Percentiles rank a stretch among this genome's conserved stretches.
Conservation (phyloP, 2,888 invertebrate genomes). For the Melanostoma scalare region DNA sequence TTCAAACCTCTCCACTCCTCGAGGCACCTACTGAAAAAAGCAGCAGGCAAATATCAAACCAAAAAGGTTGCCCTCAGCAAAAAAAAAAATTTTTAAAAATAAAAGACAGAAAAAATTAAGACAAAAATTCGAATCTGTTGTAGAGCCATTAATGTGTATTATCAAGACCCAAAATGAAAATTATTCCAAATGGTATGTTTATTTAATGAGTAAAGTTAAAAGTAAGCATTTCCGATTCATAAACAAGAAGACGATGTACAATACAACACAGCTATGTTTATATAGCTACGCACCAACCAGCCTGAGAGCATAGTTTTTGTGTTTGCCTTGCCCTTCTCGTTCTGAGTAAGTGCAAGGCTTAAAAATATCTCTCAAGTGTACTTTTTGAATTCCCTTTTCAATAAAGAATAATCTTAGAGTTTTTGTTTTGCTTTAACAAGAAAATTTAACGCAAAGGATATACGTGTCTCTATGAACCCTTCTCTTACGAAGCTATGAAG, state of each 20-base stretch:
- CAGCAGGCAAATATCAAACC: neutral
- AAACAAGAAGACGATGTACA: slow-evolving; percentile 14
- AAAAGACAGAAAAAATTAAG: neutral
- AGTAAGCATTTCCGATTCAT: slow-evolving; percentile 49
- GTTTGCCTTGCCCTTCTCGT: slow-evolving; percentile 8
- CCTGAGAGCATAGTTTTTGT: neutral
- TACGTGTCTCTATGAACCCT: neutral
- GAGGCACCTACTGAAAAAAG: neutral
- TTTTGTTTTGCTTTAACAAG: neutral
- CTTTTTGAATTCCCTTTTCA: slow-evolving; percentile 37
- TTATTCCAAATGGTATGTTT: slow-evolving; percentile 27
- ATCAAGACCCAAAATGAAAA: slow-evolving; percentile 31
- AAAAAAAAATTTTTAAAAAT: too few relatives aligned
- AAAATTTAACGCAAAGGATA: neutral
- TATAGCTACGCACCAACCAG: neutral
- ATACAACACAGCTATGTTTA: neutral
- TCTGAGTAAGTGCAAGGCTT: slow-evolving; percentile 18
- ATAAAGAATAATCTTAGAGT: slow-evolving; percentile 33
- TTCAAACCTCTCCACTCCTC: neutral
- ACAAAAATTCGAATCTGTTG: slow-evolving; percentile 6
- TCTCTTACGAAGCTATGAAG: too few relatives aligned
- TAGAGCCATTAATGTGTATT: slow-evolving; percentile 14
- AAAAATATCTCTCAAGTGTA: slow-evolving; percentile 32
- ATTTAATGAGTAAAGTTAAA: slow-evolving; percentile 61
- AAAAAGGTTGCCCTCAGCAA: neutral